Percentiles rank a stretch among this genome's conserved stretches.
These are phyloP conservation scores for Notodonta dromedarius DNA, from an alignment of 2,888 invertebrate species.

Conservation along the genomic window DNA sequence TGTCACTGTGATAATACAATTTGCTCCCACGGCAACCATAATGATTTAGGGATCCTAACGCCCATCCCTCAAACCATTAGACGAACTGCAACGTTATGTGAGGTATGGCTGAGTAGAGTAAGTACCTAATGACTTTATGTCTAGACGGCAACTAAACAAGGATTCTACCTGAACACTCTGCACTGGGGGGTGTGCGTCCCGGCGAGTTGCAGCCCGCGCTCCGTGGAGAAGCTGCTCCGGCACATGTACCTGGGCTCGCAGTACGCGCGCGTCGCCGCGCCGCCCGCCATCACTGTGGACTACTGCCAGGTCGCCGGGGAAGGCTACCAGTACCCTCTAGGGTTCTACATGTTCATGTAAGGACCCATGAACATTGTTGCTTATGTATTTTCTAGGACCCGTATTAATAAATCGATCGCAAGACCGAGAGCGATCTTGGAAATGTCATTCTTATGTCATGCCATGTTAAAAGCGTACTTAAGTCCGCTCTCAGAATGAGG, in stretches of 20 bases:
- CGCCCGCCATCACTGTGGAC: constrained; percentile 32
- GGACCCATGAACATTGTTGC: constrained; percentile 11
- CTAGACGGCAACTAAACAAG: constrained; percentile 33
- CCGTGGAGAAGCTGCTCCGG: constrained; percentile 40
- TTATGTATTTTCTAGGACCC: no score
- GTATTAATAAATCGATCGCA: no score
- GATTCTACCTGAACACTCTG: constrained; percentile 35
- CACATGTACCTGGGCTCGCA: constrained; percentile 25
- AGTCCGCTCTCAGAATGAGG: no score
- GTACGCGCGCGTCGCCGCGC: constrained; percentile 33
- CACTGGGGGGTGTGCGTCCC: constrained; percentile 53
- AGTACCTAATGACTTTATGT: constrained; percentile 4
- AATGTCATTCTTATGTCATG: no score
- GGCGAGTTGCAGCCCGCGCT: constrained; percentile 35
- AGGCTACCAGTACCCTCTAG: constrained; percentile 14
- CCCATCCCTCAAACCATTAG: no score
- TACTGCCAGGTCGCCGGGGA: constrained; percentile 35
- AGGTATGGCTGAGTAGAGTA: no score
- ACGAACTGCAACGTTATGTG: no score
- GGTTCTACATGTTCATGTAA: constrained; percentile 42
- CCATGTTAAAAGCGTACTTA: no score
- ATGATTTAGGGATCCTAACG: no score
- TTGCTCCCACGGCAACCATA: no score
- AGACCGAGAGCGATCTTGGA: no score
- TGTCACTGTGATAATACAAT: no score